Evolutionary conservation across 2,797 vertebrate genomes (phyloP).

Genomic region (Chromobotia macracanthus): DNA sequence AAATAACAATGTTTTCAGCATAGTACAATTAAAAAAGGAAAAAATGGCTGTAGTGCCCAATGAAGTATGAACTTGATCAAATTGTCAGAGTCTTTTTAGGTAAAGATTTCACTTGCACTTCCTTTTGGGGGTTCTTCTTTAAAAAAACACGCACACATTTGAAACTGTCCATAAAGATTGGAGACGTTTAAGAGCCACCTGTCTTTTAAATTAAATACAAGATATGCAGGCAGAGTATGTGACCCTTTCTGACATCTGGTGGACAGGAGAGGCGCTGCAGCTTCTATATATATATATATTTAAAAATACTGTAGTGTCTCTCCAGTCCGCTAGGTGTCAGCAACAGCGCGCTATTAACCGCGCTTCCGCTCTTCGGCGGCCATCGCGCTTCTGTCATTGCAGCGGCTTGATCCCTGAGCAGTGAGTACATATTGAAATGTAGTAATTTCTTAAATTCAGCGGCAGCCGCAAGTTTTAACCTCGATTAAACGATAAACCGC

Average conservation of each 20-base stretch:
- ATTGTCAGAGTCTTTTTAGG: too few species aligned
- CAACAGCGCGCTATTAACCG: neutral
- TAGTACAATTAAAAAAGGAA: too few species aligned
- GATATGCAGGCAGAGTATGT: too few species aligned
- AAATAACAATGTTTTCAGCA: too few species aligned
- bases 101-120: too few species aligned
- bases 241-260: neutral
- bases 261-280: neutral
- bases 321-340: slow-evolving; percentile 40
- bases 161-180: too few species aligned
- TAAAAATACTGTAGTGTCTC: neutral
- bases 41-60: too few species aligned
- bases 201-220: too few species aligned
- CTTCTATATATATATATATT: neutral
- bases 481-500: neutral
- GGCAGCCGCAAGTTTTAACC: neutral
- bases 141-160: too few species aligned
- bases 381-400: slow-evolving; percentile 53
- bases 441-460: neutral
- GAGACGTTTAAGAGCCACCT: too few species aligned
- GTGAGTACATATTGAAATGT: slow-evolving; percentile 8
- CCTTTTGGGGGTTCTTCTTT: too few species aligned
- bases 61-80: too few species aligned
- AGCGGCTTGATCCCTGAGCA: slow-evolving; percentile 34
- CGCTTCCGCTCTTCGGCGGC: slow-evolving; percentile 54